A percentile compares a stretch with the other conserved stretches of the same genome.
Conservation (phyloP, 53 echinoderm and acorn worm species). For the Stichopus horrens region DNA sequence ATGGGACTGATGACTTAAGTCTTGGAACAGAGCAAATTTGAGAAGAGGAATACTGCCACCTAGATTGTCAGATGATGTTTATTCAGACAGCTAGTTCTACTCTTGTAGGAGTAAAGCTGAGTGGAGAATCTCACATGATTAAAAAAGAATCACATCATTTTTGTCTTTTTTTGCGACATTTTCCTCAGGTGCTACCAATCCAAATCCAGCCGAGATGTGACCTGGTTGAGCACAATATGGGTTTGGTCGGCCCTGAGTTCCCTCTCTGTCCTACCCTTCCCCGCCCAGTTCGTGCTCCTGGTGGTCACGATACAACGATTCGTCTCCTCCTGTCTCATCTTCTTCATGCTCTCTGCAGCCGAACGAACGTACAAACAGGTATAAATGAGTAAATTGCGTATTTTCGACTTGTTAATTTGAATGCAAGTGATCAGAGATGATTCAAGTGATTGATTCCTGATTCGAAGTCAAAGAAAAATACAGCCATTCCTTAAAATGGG, state of each 20-base stretch:
- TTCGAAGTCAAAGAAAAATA: no score
- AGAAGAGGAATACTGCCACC: no score
- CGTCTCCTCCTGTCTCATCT: constrained; percentile 76
- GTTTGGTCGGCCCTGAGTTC: constrained; percentile 18
- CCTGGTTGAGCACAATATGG: constrained; percentile 20
- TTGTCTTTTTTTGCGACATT: neutral
- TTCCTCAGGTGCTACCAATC: neutral
- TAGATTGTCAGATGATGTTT: no score
- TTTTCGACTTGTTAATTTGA: neutral
- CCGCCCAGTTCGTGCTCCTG: constrained; percentile 53
- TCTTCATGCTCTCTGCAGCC: constrained; percentile 87
- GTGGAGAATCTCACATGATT: no score
- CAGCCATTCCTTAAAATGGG: no score
- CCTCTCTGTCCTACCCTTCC: constrained; percentile 36
- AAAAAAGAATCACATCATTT: neutral
- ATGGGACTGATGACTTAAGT: no score
- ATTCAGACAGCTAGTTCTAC: no score
- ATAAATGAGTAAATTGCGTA: neutral
- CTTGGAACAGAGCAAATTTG: no score
- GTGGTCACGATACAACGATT: constrained; percentile 66
- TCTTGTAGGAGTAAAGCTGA: no score
- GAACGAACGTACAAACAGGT: constrained; percentile 97
- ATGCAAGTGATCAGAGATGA: no score
- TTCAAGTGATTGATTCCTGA: no score
- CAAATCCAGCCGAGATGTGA: neutral